phyloP scores from a whole-genome alignment of 2,888 invertebrate species.

The Melipona beecheii region DNA sequence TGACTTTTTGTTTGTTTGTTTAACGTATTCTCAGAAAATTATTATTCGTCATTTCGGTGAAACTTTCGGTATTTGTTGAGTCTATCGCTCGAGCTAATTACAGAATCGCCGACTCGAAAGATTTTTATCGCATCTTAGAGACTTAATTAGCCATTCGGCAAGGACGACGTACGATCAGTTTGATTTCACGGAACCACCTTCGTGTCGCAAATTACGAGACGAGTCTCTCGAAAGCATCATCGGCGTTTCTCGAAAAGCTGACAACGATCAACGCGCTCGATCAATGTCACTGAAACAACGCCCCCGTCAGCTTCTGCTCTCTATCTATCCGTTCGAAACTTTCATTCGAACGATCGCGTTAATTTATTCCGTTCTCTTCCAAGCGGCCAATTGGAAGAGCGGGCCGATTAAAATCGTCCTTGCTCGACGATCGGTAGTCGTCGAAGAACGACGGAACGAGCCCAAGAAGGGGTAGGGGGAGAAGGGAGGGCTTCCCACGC shows the following conservation, averaged over 20 bases:
- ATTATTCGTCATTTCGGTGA: not conserved
- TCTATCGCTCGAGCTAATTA: not conserved
- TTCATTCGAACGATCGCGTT: slow-evolving; percentile 19
- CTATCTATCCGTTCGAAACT: not conserved
- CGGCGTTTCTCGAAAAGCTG: not conserved
- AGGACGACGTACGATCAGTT: not conserved
- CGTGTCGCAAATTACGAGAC: not conserved
- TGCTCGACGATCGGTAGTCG: slow-evolving; percentile 28
- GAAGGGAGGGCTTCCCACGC: slow-evolving; percentile 65
- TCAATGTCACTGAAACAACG: slow-evolving; percentile 10
- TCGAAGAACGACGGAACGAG: slow-evolving; percentile 2
- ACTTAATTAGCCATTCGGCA: not conserved
- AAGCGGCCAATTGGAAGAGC: not conserved
- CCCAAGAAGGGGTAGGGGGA: not conserved
- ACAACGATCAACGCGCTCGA: not conserved
- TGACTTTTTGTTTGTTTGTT: not conserved
- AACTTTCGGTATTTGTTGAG: not conserved
- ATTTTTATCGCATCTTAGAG: not conserved
- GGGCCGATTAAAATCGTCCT: slow-evolving; percentile 23
- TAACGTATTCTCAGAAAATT: not conserved
- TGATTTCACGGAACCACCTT: not conserved
- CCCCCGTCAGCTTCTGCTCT: not conserved
- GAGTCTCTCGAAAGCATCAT: not conserved
- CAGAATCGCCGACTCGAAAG: not conserved
- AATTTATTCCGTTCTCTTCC: slow-evolving; percentile 39